phyloP scores from a whole-genome alignment of 2,113 vertebrate genomes.

The Leuciscus idus region DNA sequence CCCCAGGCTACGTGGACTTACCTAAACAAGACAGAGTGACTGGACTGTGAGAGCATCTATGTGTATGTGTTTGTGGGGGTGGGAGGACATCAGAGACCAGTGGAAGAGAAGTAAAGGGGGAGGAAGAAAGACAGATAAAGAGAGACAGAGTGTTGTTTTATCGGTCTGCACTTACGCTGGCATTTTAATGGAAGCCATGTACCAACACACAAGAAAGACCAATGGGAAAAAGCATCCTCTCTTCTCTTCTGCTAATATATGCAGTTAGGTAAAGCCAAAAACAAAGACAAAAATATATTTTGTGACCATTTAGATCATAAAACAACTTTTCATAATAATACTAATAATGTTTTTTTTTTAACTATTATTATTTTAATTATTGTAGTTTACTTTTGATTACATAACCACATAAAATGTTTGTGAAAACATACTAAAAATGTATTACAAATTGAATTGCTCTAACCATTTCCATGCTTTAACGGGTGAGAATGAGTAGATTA shows the following conservation, averaged over 20 bases:
- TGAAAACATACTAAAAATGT: neutral
- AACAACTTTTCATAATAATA: neutral
- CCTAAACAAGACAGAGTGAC: constrained; percentile 21
- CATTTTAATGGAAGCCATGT: constrained; percentile 40
- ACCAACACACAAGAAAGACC: neutral
- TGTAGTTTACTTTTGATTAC: neutral
- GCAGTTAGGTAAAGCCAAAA: neutral
- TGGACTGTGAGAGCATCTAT: neutral
- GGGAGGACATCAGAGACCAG: neutral
- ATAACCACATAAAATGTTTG: neutral
- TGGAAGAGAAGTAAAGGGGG: constrained; percentile 5
- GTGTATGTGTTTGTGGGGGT: neutral
- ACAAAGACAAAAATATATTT: neutral
- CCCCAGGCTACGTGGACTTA: constrained; percentile 25
- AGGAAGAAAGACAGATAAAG: neutral
- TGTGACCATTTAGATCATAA: neutral
- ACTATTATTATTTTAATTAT: neutral
- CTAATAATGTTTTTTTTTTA: too few relatives aligned
- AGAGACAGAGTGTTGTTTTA: neutral
- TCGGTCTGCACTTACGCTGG: constrained; percentile 26
- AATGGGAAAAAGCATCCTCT: neutral
- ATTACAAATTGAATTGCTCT: neutral
- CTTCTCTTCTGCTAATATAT: neutral
- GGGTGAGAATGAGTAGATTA: constrained; percentile 10
- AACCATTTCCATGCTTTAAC: neutral